These are phyloP conservation scores for Mormyrops attenuatus DNA, from an alignment of 2,797 vertebrate species.

Conservation along the genomic window DNA sequence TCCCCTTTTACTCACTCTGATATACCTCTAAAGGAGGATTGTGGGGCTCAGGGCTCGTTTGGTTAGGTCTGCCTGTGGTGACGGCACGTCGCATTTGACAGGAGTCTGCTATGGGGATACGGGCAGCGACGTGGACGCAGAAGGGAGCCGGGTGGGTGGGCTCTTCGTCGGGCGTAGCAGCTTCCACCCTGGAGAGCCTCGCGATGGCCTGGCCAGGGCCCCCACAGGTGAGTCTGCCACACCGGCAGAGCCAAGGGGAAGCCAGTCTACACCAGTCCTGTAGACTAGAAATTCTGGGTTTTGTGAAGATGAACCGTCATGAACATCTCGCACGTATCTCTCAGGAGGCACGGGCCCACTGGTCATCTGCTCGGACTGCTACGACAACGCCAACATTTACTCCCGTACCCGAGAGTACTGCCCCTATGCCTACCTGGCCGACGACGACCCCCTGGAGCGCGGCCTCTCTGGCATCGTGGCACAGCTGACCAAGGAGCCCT, in stretches of 20 bases:
- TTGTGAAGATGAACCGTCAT: background rate
- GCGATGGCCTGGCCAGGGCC: constrained; percentile 51
- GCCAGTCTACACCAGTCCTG: background rate
- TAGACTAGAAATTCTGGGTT: background rate
- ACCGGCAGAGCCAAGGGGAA: background rate
- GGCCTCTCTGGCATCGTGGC: constrained; percentile 64
- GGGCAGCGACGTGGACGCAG: constrained; percentile 62
- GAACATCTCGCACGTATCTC: background rate
- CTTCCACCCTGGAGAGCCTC: constrained; percentile 62
- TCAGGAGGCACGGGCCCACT: constrained; percentile 59
- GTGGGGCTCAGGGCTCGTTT: background rate
- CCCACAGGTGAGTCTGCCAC: constrained; percentile 52
- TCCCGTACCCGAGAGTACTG: constrained; percentile 85
- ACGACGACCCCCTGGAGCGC: constrained; percentile 77
- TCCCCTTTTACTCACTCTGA: background rate
- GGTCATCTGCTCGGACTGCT: constrained; percentile 95
- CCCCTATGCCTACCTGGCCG: constrained; percentile 78
- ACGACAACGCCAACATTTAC: constrained; percentile 93
- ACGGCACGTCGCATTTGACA: constrained; percentile 30
- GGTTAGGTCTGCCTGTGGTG: background rate
- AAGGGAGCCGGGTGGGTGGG: constrained; percentile 60
- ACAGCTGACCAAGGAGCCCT: constrained; percentile 56
- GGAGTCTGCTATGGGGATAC: constrained; percentile 70
- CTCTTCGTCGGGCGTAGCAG: constrained; percentile 64
- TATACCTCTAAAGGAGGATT: background rate